Base-by-base conservation (phyloP, 1,140 invertebrate genomes). In the Drosophila takahashii region DNA sequence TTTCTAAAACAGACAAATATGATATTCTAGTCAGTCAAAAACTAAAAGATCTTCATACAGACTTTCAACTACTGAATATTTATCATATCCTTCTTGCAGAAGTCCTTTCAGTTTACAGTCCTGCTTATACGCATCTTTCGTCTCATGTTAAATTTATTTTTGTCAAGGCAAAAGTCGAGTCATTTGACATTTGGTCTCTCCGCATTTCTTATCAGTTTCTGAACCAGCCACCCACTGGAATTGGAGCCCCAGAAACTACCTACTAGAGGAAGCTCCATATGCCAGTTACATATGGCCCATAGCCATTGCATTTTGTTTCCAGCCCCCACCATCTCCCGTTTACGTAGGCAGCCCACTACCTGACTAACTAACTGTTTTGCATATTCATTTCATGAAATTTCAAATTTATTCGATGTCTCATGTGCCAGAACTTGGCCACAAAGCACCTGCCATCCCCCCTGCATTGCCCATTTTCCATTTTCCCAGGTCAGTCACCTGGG, bases 381-480 rank as follows among this genome's bases (percentile, higher is more conserved):
- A 86, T 86, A 87, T 86, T 78, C 83, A 87, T 87, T 81, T 87
- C 83, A 87, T 81, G 83, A 81, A 87, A 87, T 85, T 75, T 84
- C 47, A 86, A 85, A 85, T 86, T 86, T 86, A 86, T 86, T 81
- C 81, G 70, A 81, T 78, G 81, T 81, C 67, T 77, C 62, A 50
- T 81, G 62, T 61, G 79, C 66, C 48, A 58, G 48, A 65, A 77
- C 42, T 64, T 61, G 65, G 50, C 42, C 36, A 64, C 50, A 70
- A 32, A 57, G 59, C 54, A 77, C 41, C 48, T 6, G 44, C 45
- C 18, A 11, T 48, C 3, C 16, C 36, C 26, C 44, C 34, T 1
- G 8, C 6, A 15, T 15, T 11, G 4, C 26, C 29, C 52, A 50
- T 54, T 29, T 18, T 36, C 60, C 57, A 15, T 44, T 60, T 41